A percentile compares a stretch with the other conserved stretches of the same genome.
phyloP scores from a whole-genome alignment of 2,888 invertebrate genomes.

The Halocaridina rubra region DNA sequence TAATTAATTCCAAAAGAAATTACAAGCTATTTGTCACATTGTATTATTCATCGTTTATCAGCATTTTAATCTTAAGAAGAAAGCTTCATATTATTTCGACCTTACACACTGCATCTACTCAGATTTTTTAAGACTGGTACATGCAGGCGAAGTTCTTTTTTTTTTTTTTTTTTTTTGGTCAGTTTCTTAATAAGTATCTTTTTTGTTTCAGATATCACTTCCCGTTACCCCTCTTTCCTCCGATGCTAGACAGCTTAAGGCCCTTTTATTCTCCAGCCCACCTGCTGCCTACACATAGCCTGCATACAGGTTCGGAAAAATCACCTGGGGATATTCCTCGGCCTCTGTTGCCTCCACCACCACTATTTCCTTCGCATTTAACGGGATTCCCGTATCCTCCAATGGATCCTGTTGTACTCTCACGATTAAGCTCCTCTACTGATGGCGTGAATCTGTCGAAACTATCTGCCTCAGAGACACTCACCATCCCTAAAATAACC shows the following conservation, averaged over 20 bases:
- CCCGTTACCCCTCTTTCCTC: constrained; percentile 59
- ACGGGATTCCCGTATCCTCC: constrained; percentile 36
- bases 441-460: constrained; percentile 40
- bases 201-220: constrained; percentile 46
- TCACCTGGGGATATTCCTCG: constrained; percentile 39
- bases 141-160: too few relatives aligned
- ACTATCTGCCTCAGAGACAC: constrained; percentile 37
- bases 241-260: constrained; percentile 54
- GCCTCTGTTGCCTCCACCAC: constrained; percentile 40
- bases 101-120: too few relatives aligned
- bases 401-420: constrained; percentile 38
- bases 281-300: constrained; percentile 17
- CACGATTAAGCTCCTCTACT: constrained; percentile 33
- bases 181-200: background rate
- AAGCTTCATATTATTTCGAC: too few relatives aligned
- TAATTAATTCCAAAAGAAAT: too few relatives aligned
- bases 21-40: too few relatives aligned
- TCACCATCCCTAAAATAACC: constrained; percentile 40
- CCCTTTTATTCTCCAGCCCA: constrained; percentile 54
- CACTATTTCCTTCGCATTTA: constrained; percentile 24
- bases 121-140: too few relatives aligned
- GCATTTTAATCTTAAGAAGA: too few relatives aligned
- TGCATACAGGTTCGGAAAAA: constrained; percentile 19
- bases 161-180: too few relatives aligned
- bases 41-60: too few relatives aligned